phyloP scores from a whole-genome alignment of 2,797 vertebrate species.

The Lacerta bilineata region DNA sequence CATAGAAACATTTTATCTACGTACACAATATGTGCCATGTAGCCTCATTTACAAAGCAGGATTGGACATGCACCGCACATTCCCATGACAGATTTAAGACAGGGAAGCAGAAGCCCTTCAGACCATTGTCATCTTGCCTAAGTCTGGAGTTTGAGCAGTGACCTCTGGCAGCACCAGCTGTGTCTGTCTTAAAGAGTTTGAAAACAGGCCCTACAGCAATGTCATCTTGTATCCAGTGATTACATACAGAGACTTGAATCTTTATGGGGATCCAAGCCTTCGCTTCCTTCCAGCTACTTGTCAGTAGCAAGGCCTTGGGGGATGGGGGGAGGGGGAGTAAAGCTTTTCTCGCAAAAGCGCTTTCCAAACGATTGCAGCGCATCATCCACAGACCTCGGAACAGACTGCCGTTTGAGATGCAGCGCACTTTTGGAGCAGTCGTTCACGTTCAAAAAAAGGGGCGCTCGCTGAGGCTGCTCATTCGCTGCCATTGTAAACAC shows the following conservation, averaged over 20 bases:
- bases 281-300: background rate
- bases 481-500: background rate
- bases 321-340: background rate
- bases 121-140: background rate
- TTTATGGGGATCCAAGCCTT: background rate
- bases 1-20: background rate
- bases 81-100: background rate
- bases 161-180: background rate
- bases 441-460: background rate
- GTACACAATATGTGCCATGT: background rate
- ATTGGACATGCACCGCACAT: background rate
- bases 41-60: background rate
- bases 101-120: background rate
- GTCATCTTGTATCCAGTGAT: background rate
- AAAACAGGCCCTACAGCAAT: background rate
- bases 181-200: background rate
- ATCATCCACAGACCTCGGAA: background rate
- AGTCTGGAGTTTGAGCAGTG: background rate
- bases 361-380: background rate
- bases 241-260: background rate
- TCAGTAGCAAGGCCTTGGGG: too few relatives aligned
- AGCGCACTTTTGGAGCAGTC: background rate
- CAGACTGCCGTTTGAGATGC: background rate
- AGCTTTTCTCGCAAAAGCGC: background rate
- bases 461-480: background rate